Base-by-base conservation (phyloP, 2,797 vertebrate genomes). In the Pseudochromis fuscus region DNA sequence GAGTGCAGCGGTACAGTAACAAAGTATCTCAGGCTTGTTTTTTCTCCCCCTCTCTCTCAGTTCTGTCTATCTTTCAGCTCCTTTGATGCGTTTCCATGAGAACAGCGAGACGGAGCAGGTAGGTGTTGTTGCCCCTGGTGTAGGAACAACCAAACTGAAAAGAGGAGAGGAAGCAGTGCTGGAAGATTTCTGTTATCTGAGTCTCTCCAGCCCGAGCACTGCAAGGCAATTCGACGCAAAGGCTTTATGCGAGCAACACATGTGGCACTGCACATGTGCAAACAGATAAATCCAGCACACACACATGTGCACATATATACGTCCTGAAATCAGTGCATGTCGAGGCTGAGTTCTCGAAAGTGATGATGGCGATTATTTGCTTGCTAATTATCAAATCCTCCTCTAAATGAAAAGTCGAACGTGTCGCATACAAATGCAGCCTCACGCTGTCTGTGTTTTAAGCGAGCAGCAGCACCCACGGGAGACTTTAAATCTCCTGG, bases 61-160 rank as follows among this genome's bases (percentile, higher is more conserved):
- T 75, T 79, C 72, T 73, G 67, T 86, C 78, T 86, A 19, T 84
- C 82, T 79, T 69, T 79, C 73, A 69, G 77, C 74, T 71, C 30
- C 82, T 91, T 89, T 90, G 82, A 90, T 86, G 84, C 49, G 83
- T 91, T 91, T 91, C 90, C 90, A 92, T 90, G 89, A 91, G 85
- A 92, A 90, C 88, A 90, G 76, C 48, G 27, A 87, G 81, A 81
- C 73, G 30, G 74, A 77, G 64, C 69, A 87, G 80, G 84, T 84
- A 89, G 87, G 77, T 86, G 86, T 75, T 78, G 86, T 85, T 87
- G 90, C 82, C 84, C 78, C 71, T 63, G 73, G 85, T 89, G 79
- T 52, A 79, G 51, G 55, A 90, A 86, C 77, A 85, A 74, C 78
- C 75, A 77, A 72, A 83, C 58, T 62, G 67, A 83, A 53, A 51